Evolutionary conservation across 1,140 invertebrate genomes (phyloP), one percentile per base, ranked within the genome.

Genomic region (Lamellibrachia luymesi): DNA sequence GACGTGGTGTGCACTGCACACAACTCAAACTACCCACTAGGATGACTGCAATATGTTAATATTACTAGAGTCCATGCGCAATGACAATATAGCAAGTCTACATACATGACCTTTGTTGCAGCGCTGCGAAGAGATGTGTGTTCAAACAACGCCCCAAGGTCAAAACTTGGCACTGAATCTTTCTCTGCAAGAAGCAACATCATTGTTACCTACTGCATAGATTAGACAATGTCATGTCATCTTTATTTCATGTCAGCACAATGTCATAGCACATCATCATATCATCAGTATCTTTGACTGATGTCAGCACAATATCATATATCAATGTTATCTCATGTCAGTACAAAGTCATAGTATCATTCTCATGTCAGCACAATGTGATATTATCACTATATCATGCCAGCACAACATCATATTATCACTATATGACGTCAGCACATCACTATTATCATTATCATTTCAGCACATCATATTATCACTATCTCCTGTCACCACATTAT

Each of bases 31-130:
- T 38, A 38, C 38, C 38, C 38, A 38, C 38, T 38, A 38, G 38
- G 38, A 38, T 38, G 38, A 38, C 38, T 38, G 38, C 38, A 38
- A 38, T 38, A 38, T 38, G 38, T 38, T 38, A 38, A 38, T 38
- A 38, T 38, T 38, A 38, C 38, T 38, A 38, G n/a, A 4, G 27
- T 51, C 51, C 90, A 25, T 52, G 64, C 38, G 4, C 27, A 38
- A 17, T 13, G 22, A 13, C 22, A 64, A 13, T 50, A 50, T 92
- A 1, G 51, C 50, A n/a, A 38, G 6, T 93, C 52, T 51, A 92
- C 94, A 94, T 94, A 95, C 95, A 95, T 95, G 64, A 95, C 95
- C 94, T 95, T 95, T 50, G 95, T 93, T 90, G 95, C 95, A n/a
- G 94, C 92, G 64, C 93, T 94, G 50, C 95, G 90, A 4, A 95